Base-by-base conservation (phyloP, 2,797 vertebrate species). In the Rachycentron canadum region DNA sequence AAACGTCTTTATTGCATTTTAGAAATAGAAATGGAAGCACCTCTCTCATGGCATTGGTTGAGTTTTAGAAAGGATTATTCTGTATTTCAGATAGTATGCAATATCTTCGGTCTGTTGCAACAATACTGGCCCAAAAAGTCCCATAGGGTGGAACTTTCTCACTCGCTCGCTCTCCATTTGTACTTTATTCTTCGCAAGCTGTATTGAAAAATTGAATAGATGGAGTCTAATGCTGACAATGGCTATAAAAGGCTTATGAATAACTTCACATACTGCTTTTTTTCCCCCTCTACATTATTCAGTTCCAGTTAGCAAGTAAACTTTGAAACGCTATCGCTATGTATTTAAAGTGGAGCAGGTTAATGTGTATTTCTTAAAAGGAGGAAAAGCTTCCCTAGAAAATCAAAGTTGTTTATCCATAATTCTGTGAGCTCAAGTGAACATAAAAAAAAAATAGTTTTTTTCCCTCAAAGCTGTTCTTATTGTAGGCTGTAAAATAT, bases 141-240 rank as follows among this genome's bases (percentile, higher is more conserved):
- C 83, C 88, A 75, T 0, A 17, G 86, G 86, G 74, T 81, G 61
- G 30, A 82, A 81, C 78, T 81, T 82, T 81, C 78, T 73, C 73
- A 13, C 81, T 60, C 55, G 4, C 68, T 58, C 60, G 50, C 59
- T 67, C 49, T 88, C 73, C 73, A 76, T 82, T 85, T 87, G 74
- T 82, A 76, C 76, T 86, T 81, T 62, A 76, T 82, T 88, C 83
- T 79, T 79, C 77, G 82, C 76, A 23, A 86, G 89, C 70, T 74
- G 82, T 81, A 88, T 90, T 94, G 88, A 94, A 95, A 93, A 91
- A 94, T 94, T 94, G 86, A 95, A 93, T 81, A 93, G 90, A 90
- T 84, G 78, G 70, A 81, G 87, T 89, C 84, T 89, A 89, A 92
- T 88, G 88, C 86, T 90, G 89, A 94, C 91, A 93, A 89, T 89